Evolutionary conservation across 2,888 invertebrate species (phyloP), one percentile per base, ranked within the genome.

Genomic region (Terebella lapidaria): DNA sequence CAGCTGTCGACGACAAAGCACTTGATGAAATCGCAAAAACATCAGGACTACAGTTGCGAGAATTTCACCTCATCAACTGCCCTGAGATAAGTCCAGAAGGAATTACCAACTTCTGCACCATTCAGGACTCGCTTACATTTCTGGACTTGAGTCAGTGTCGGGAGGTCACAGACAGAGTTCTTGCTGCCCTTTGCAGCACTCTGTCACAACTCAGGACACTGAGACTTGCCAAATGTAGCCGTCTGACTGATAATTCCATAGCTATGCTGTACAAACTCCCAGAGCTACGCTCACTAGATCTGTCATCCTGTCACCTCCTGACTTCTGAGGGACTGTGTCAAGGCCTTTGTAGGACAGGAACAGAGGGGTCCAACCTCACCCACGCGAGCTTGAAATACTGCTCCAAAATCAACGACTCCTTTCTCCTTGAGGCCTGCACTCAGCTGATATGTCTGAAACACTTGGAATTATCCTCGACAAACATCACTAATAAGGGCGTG

Each of bases 391-490:
- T 78, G 51, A 74, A 70, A 54, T 74, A 74, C 59, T 76, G 78
- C 60, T 70, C 67, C 29, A 58, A 59, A n/a, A 63, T 89, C 42
- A 86, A 86, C 70, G 86, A 89, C 72, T 82, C 81, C 65, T 84
- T 86, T 28, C 80, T 89, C 3, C 84, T 86, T 57, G 81, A 83
- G 71, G 82, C 89, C 59, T 85, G 87, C 5, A 83, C 84, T 69
- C 83, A 82, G 66, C 80, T 88, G 58, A 84, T 84, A 1, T 84
- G 85, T 60, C 78, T 89, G 49, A 83, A 81, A 0, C 77, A 83
- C 25, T 80, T 90, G 25, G 87, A 89, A 73, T 74, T 89, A 52
- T 86, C 86, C 60, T 86, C 85, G 67, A 86, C 87, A 80, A 86
- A 86, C n/a, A 86, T 89, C 1, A 88, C 88, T 2, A 88, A 89